Base-by-base conservation (phyloP, 2,797 vertebrate species). In the Morus bassanus region DNA sequence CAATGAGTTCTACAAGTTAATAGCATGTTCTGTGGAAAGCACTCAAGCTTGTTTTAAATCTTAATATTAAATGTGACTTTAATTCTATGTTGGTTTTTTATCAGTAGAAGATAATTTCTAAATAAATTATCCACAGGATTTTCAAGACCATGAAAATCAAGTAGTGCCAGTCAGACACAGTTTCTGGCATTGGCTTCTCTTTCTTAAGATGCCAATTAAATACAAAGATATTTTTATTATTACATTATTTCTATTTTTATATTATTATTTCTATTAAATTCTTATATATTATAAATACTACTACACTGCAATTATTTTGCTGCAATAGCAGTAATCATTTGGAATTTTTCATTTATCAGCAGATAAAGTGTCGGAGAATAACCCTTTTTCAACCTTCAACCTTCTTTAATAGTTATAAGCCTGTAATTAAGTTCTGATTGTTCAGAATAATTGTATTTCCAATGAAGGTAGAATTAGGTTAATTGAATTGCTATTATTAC, bases 1-100 rank as follows among this genome's bases (percentile, higher is more conserved):
- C 96, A 93, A 91, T 61, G 85, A 91, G 79, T 90, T 69, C 88
- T 92, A 88, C 89, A 48, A 86, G 76, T 92, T 89, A 93, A 93
- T 75, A 85, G 43, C 0, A 7, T 61, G 43, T 56, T 75, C 50
- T 1, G 7, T 54, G 79, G 78, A 51, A 93, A 88, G 72, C 18
- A 13, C 53, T 93, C 51, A 61, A 37, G 7, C 22, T 81, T 78
- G 50, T 18, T 94, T 95, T 72, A 72, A 88, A 95, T 61, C 51
- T 84, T 82, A 53, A 4, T 81, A 83, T 83, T 76, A 68, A 89
- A 81, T 10, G 17, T 73, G 82, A 90, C 48, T 91, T 88, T 72
- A 89, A 79, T 93, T 93, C 64, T 64, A 4, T 57, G 48, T 16
- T 30, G 37, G 10, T 51, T 76, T 86, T 68, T 68, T 54, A 50